Conservation (phyloP, 2,888 invertebrate genomes). For the Cerastis leucographa region DNA sequence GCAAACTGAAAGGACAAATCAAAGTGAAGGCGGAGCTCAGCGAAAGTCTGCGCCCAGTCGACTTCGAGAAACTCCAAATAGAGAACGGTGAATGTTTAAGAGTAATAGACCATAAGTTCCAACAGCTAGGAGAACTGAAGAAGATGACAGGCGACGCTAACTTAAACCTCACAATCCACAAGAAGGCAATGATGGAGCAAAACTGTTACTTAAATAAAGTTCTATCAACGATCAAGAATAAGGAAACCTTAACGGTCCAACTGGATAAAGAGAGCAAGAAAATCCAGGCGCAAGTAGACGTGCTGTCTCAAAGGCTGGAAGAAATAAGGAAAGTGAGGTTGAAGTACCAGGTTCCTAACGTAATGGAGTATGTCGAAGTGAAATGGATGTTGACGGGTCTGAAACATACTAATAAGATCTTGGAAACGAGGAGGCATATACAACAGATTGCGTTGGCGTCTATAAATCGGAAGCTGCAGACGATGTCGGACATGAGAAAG, state of each 20-base stretch:
- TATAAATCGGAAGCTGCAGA: conserved; percentile 76
- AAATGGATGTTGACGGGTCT: conserved; percentile 88
- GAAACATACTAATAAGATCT: conserved; percentile 80
- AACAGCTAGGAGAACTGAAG: conserved; percentile 89
- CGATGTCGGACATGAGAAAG: conserved; percentile 39
- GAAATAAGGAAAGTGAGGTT: conserved; percentile 81
- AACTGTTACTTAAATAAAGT: conserved; percentile 84
- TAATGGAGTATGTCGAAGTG: conserved; percentile 90
- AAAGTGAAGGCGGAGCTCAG: conserved; percentile 90
- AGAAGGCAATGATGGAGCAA: conserved; percentile 90
- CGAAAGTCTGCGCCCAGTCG: conserved; percentile 90
- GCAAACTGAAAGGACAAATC: conserved; percentile 89
- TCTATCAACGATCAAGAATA: conserved; percentile 81
- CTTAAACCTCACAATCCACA: conserved; percentile 89
- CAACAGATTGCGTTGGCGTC: conserved; percentile 83
- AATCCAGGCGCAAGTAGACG: conserved; percentile 83
- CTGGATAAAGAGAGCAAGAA: conserved; percentile 83
- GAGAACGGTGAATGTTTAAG: conserved; percentile 89
- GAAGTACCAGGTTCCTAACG: conserved; percentile 89
- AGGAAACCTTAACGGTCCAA: conserved; percentile 80
- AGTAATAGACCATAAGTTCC: conserved; percentile 89
- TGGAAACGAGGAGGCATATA: conserved; percentile 81
- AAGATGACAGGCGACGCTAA: conserved; percentile 91
- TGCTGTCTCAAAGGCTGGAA: conserved; percentile 78
- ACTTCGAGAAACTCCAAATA: conserved; percentile 92